Evolutionary conservation across 2,113 vertebrate genomes (phyloP), one percentile per base, ranked within the genome.

Genomic region (Onychostoma macrolepis): DNA sequence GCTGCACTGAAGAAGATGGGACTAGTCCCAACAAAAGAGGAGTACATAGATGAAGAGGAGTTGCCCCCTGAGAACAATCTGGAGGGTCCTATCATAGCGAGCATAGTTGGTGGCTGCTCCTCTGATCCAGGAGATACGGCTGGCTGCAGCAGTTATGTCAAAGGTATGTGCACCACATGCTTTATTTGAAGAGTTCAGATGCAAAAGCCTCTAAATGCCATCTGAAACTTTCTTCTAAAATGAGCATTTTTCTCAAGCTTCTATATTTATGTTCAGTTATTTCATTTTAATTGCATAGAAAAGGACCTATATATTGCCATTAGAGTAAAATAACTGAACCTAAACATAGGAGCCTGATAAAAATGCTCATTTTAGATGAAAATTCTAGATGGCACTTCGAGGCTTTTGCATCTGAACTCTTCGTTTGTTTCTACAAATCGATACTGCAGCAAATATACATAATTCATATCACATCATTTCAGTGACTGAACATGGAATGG

Each of bases 21-120:
- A 33, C 10, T 78, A 17, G 2, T 76, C 2, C 71, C 41, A 12
- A 24, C 26, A 10, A 81, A 81, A 81, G 53, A 63, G 33, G 75
- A 80, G n/a, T 83, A 86, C 45, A 72, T 80, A 24, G 41, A 50
- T 0, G 79, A 45, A 6, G 87, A 89, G 45, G 83, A 85, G 72
- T 53, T 82, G 81, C 58, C 77, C 0, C 76, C 84, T 43, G 83
- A 85, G 89, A 75, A 89, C 33, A 67, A 82, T 48, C 12, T 58
- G 48, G 84, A 84, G 5, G 74, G 83, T 15, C 87, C 87, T 11
- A 82, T 87, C 78, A 80, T 85, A 24, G 83, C 80, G 17, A 75
- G 79, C 28, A 86, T 87, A 80, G 26, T 84, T 26, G 84, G 86
- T 17, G 86, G 86, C 28, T 69, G 84, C 41, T 84, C 83, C 56